Evolutionary conservation across 2,797 vertebrate genomes (phyloP).

Genomic region (Mycteria americana): DNA sequence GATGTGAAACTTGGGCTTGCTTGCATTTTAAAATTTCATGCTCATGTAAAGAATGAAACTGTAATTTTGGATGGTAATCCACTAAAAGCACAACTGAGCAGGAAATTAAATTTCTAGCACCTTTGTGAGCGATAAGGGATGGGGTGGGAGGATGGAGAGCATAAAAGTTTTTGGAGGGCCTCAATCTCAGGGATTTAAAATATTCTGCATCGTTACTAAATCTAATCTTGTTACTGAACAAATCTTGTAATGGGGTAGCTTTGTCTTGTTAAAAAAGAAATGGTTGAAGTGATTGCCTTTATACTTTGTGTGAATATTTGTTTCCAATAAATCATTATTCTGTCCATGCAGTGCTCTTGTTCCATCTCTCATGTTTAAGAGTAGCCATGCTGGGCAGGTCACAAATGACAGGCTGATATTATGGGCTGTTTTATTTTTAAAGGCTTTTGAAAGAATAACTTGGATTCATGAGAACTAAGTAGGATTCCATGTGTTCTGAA

Average conservation of each 20-base stretch:
- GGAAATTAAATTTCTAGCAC: not conserved
- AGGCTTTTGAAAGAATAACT: not conserved
- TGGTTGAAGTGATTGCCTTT: not conserved
- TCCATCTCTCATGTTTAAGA: not conserved
- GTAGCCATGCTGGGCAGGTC: not conserved
- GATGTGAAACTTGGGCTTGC: not conserved
- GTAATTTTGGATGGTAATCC: not conserved
- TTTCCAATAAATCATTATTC: conserved; percentile 42
- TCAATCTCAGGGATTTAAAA: conserved; percentile 36
- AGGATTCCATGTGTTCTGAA: not conserved
- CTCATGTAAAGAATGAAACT: not conserved
- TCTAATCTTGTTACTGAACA: not conserved
- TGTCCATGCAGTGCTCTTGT: not conserved
- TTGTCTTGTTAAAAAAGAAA: not conserved
- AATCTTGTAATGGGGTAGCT: not conserved
- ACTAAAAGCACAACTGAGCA: not conserved
- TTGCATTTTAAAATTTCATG: not conserved
- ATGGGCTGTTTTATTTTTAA: not conserved
- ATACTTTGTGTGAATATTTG: not conserved
- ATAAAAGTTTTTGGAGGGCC: not conserved
- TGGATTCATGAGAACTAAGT: not conserved
- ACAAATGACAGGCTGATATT: not conserved
- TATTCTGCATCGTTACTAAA: not conserved
- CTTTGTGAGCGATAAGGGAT: not conserved
- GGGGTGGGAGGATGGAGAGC: not conserved